Evolutionary conservation across 2,888 invertebrate species (phyloP).

Genomic region (Apotomis capreana): DNA sequence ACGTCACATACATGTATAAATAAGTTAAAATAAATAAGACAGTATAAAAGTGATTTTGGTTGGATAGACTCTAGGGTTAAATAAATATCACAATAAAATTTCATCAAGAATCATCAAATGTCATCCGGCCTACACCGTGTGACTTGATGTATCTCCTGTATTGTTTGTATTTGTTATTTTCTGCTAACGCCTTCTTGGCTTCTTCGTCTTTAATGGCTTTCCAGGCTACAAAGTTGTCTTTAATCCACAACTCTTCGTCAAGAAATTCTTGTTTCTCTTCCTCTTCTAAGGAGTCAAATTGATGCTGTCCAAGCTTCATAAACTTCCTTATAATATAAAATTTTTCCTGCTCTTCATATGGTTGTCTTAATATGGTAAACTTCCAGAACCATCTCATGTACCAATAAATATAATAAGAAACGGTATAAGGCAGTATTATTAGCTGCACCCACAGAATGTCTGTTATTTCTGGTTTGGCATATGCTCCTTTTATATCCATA

Average conservation of each 20-base stretch:
- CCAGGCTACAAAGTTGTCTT: constrained; percentile 90
- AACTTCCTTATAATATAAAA: constrained; percentile 91
- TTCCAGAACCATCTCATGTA: constrained; percentile 92
- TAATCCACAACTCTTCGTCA: constrained; percentile 90
- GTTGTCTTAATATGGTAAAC: constrained; percentile 88
- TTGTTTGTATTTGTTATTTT: constrained; percentile 93
- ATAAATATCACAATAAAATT: constrained; percentile 42
- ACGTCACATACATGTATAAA: constrained; percentile 1
- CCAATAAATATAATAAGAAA: constrained; percentile 89
- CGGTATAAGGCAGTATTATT: constrained; percentile 89
- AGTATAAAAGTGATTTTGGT: constrained; percentile 33
- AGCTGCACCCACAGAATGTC: constrained; percentile 94
- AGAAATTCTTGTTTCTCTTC: constrained; percentile 88
- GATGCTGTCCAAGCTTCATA: constrained; percentile 88
- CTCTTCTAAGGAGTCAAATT: constrained; percentile 89
- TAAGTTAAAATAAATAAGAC: constrained; percentile 34
- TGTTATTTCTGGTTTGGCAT: constrained; percentile 90
- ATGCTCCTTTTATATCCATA: constrained; percentile 96
- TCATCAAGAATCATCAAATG: constrained; percentile 91
- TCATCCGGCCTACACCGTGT: constrained; percentile 94
- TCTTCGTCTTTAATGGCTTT: constrained; percentile 92
- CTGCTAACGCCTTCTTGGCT: constrained; percentile 91
- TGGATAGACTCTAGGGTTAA: constrained; percentile 17
- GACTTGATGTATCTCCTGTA: constrained; percentile 95
- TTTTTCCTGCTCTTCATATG: constrained; percentile 93